Base-by-base conservation (phyloP, 1,140 invertebrate genomes). In the Drosophila funebris region DNA sequence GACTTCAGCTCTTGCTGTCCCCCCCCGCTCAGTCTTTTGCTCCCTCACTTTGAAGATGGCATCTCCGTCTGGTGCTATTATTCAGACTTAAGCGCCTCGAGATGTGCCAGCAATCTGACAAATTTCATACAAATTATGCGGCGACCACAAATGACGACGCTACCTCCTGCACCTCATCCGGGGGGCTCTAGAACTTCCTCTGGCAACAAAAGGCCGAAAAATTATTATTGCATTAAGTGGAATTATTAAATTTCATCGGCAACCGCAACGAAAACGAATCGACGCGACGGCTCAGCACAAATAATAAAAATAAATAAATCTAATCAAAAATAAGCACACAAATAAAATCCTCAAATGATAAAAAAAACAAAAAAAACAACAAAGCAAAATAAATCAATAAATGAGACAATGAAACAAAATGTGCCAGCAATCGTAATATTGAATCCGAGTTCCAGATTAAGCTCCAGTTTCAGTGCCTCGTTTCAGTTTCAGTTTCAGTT, bases 231-330 rank as follows among this genome's bases (percentile, higher is more conserved):
- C 83, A 88, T 88, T 88, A 88, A 88, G 83, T 88, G 83, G 83
- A 88, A 88, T 88, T 88, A 88, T 88, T 88, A 88, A 88, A 88
- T 88, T 88, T 88, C 83, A 88, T 88, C 82, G 83, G 54, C 63
- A 37, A 44, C 69, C 29, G 44, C 61, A 63, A 67, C 69, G 69
- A 62, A 72, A 72, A 52, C 69, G 62, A 58, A 67, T 43, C 52
- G 70, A 58, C 50, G 39, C 62, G 62, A 53, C 57, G 70, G 79
- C 81, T 78, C 75, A 76, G 76, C 82, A 67, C 79, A 78, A 88
- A 88, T 88, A 88, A 88, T 88, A 83, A 88, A 88, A 88, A 88
- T 88, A 88, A 88, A 88, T 88, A 88, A 88, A 88, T 88, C 83
- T 88, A 83, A 88, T 88, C 83, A 88, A 88, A 88, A 88, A 88